phyloP scores from a whole-genome alignment of 2,113 vertebrate species.

The Rhineura floridana region DNA sequence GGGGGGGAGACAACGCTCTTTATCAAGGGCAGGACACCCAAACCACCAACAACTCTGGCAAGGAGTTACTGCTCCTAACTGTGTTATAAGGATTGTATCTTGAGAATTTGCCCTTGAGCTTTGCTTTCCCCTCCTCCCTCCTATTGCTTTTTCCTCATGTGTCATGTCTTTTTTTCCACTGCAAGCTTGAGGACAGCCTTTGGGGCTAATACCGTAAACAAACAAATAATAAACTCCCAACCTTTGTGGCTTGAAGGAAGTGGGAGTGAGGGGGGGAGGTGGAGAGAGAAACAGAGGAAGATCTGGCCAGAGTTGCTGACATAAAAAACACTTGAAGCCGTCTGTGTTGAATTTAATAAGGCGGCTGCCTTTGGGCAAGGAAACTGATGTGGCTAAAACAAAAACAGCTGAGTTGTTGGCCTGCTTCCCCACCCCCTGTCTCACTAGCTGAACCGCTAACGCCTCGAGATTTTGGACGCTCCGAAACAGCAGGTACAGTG shows the following conservation, averaged over 20 bases:
- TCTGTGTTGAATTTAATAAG: rapidly evolving
- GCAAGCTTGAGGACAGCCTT: background rate
- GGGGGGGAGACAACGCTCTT: no score
- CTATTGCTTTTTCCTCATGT: background rate
- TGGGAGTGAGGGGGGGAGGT: background rate
- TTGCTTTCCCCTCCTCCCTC: background rate
- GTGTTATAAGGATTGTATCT: no score
- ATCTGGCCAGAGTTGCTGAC: background rate
- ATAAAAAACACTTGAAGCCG: conserved; percentile 33
- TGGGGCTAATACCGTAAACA: no score
- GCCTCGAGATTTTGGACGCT: background rate
- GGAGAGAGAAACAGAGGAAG: background rate
- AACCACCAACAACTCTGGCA: no score
- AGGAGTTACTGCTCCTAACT: no score
- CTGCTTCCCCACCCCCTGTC: background rate
- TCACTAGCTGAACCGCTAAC: background rate
- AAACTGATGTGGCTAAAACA: conserved; percentile 3
- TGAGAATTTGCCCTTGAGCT: background rate
- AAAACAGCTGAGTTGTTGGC: background rate
- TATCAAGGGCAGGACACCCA: no score
- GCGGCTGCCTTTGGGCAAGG: background rate
- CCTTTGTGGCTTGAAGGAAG: conserved; percentile 3
- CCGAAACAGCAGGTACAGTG: background rate
- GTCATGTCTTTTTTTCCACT: background rate
- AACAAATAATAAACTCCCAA: no score